A percentile compares a stretch with the other conserved stretches of the same genome.
phyloP scores from a whole-genome alignment of 2,888 invertebrate genomes.

The Belgica antarctica region DNA sequence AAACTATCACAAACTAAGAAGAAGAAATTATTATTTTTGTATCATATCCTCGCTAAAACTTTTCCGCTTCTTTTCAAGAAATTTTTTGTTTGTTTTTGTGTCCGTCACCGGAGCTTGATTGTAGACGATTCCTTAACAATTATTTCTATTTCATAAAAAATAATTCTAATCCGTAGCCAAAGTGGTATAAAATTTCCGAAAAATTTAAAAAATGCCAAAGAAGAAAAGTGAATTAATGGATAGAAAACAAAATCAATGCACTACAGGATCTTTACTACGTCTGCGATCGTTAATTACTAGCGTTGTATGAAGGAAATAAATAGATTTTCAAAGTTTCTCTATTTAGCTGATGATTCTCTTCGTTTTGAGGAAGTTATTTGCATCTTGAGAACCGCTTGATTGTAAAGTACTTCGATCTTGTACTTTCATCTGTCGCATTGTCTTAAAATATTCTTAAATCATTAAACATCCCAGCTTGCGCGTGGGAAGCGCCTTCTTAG shows the following conservation, averaged over 20 bases:
- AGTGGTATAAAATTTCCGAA: neutral
- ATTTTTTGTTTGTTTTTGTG: neutral
- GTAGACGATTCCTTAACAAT: no score
- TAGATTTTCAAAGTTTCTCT: neutral
- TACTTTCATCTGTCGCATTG: neutral
- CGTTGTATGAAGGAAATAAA: neutral
- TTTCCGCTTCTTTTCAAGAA: constrained; percentile 14
- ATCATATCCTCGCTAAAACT: neutral
- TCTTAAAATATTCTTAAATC: neutral
- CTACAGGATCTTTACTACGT: neutral
- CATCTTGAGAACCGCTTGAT: neutral
- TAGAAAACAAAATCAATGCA: constrained; percentile 19
- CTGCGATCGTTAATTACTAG: neutral
- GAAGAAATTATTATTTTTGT: neutral
- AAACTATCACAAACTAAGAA: constrained; percentile 20
- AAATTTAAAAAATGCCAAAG: constrained; percentile 1
- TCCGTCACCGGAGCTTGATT: no score
- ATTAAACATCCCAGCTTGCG: neutral
- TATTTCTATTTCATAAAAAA: no score
- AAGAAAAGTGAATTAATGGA: neutral
- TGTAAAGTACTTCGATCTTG: neutral
- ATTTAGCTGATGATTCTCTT: neutral
- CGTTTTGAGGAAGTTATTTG: no score
- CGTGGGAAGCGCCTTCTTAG: neutral
- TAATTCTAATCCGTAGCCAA: neutral